Percentiles rank a stretch among this genome's conserved stretches.
phyloP scores from a whole-genome alignment of 2,888 invertebrate genomes.

The Callyntrura sp. region DNA sequence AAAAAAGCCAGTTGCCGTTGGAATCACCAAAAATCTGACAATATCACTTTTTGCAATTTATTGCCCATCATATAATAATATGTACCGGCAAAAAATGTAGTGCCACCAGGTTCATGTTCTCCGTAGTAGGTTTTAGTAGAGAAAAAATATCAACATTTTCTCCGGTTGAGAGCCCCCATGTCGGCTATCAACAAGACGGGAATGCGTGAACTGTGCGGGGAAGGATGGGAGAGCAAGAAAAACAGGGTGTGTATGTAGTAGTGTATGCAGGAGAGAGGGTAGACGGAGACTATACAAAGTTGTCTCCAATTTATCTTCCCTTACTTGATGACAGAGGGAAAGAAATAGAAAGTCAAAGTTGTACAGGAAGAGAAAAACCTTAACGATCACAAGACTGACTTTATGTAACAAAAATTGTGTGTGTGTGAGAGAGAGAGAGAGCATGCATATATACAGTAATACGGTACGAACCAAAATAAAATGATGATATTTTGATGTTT shows the following conservation, averaged over 20 bases:
- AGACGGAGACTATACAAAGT: slow-evolving; percentile 33
- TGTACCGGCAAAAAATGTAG: slow-evolving; percentile 17
- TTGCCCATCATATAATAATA: slow-evolving; percentile 33
- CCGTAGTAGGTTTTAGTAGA: neutral
- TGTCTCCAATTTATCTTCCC: slow-evolving; percentile 69
- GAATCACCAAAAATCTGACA: slow-evolving; percentile 40
- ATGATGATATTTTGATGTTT: slow-evolving; percentile 46
- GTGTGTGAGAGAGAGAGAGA: neutral
- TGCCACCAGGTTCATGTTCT: slow-evolving; percentile 34
- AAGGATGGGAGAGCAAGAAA: neutral
- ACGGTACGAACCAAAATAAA: neutral
- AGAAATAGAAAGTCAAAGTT: slow-evolving; percentile 45
- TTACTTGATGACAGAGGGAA: slow-evolving; percentile 63
- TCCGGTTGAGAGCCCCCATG: slow-evolving; percentile 27
- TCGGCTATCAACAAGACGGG: slow-evolving; percentile 50
- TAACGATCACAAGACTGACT: slow-evolving; percentile 39
- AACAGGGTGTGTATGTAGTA: neutral
- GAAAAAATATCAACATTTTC: slow-evolving; percentile 47
- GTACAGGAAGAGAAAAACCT: slow-evolving; percentile 19
- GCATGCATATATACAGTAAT: neutral
- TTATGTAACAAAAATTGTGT: neutral
- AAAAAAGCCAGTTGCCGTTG: neutral
- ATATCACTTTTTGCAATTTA: slow-evolving; percentile 56
- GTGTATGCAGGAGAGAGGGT: neutral
- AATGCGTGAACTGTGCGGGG: too few species aligned